phyloP scores from a whole-genome alignment of 2,797 vertebrate species.

The Ambastaia sidthimunki region DNA sequence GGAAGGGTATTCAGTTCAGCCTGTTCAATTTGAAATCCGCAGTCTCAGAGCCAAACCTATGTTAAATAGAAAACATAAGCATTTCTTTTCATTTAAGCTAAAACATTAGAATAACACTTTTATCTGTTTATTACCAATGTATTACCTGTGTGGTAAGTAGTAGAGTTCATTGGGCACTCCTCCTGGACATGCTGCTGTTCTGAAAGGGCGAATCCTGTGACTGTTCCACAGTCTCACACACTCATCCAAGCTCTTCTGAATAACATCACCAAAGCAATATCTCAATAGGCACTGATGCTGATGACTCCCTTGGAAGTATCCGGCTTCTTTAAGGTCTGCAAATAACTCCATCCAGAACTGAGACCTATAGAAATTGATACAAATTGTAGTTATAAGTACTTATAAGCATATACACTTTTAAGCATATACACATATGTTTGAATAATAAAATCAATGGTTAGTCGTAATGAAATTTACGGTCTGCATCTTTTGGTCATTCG shows the following conservation, averaged over 20 bases:
- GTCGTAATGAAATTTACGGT: constrained; percentile 6
- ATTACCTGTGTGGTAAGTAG: constrained; percentile 57
- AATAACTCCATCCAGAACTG: constrained; percentile 63
- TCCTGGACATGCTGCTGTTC: constrained; percentile 58
- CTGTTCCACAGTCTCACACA: constrained; percentile 59
- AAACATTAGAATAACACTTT: constrained; percentile 15
- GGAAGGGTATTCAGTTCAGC: constrained; percentile 53
- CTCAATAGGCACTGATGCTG: constrained; percentile 53
- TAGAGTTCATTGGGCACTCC: constrained; percentile 56
- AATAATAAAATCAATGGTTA: constrained; percentile 16
- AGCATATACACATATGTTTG: constrained; percentile 22
- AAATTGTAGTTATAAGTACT: constrained; percentile 30
- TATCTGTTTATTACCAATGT: constrained; percentile 17
- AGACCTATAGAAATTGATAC: constrained; percentile 41
- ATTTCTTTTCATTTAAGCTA: constrained; percentile 34
- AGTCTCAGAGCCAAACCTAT: constrained; percentile 57
- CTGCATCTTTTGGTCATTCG: constrained; percentile 18
- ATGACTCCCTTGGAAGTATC: constrained; percentile 57
- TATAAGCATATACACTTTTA: constrained; percentile 16
- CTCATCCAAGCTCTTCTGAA: constrained; percentile 56
- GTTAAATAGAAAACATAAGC: constrained; percentile 26
- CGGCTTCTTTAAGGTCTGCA: constrained; percentile 56
- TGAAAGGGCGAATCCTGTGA: constrained; percentile 56
- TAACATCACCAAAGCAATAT: constrained; percentile 49
- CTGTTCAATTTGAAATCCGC: constrained; percentile 51